phyloP scores from a whole-genome alignment of 2,888 invertebrate genomes.

The Heliconius ismenius region DNA sequence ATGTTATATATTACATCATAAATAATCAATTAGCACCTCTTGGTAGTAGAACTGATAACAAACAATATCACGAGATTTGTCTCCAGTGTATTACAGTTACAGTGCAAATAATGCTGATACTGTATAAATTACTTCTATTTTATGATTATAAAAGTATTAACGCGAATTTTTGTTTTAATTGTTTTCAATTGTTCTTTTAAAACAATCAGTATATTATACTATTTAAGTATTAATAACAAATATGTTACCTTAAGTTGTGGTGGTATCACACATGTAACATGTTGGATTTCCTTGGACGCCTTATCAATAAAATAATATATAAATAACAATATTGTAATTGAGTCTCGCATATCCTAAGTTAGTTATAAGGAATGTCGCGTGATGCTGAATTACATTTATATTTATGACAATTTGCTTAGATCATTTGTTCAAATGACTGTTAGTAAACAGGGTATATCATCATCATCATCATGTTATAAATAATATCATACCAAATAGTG shows the following conservation, averaged over 20 bases:
- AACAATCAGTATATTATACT: neutral
- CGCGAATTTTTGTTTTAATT: neutral
- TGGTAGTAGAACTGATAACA: neutral
- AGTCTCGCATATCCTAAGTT: conserved; percentile 1
- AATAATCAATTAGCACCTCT: neutral
- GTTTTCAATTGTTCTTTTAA: neutral
- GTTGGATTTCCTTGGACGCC: neutral
- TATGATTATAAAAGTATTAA: neutral
- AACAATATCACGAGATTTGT: conserved; percentile 3
- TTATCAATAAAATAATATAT: neutral
- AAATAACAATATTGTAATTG: conserved; percentile 17
- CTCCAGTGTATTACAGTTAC: neutral
- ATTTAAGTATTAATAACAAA: neutral
- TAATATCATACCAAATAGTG: neutral
- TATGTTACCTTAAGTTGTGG: neutral
- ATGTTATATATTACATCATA: neutral
- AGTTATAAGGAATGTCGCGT: neutral
- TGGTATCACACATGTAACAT: neutral
- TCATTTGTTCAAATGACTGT: neutral
- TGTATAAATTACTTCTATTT: neutral
- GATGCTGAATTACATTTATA: neutral
- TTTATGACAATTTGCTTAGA: neutral
- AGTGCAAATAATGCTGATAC: neutral
- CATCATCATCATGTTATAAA: neutral
- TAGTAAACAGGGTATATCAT: neutral